Base-by-base conservation (phyloP, 2,797 vertebrate species). In the Poecilia velifera region DNA sequence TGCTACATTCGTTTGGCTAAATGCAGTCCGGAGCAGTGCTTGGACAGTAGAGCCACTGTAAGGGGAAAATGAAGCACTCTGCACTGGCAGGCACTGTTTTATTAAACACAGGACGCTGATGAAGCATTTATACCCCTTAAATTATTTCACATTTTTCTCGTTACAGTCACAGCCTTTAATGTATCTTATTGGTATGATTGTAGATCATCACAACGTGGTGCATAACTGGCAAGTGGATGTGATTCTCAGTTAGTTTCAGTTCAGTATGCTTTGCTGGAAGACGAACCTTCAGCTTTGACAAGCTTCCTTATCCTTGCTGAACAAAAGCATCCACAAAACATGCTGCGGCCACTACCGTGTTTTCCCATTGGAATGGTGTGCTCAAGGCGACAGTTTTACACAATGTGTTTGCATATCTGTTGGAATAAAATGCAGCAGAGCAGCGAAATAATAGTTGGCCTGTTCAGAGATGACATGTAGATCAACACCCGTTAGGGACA, bases 1-100 rank as follows among this genome's bases (percentile, higher is more conserved):
- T 95, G 91, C 88, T 83, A 79, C 72, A 90, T 88, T 79, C 46
- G 79, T 87, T 91, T 92, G 84, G 88, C 80, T 86, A 76, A 73
- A 91, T 80, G 39, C 88, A 89, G 81, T 86, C 78, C 78, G 84
- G 83, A 88, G 89, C 87, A 86, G 84, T 77, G 86, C 82, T 87
- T 90, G 88, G 86, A 93, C 82, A 66, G 81, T 70, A 13, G 66
- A 70, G 39, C 39, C 66, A 70, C 66, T 70, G 5, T 76, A 79
- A 90, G 79, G 79, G 90, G 66, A 92, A 93, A 88, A 90, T 82
- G 82, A 78, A 57, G 49, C 49, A 78, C 72, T 45, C 64, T 78
- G 82, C 87, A 76, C 74, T 76, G 83, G 57, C 71, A 82, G 78
- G 76, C 77, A 83, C 80, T 81, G 82, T 90, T 88, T 68, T 41